phyloP scores from a whole-genome alignment of 2,113 vertebrate species.

The Antechinus stuartii region DNA sequence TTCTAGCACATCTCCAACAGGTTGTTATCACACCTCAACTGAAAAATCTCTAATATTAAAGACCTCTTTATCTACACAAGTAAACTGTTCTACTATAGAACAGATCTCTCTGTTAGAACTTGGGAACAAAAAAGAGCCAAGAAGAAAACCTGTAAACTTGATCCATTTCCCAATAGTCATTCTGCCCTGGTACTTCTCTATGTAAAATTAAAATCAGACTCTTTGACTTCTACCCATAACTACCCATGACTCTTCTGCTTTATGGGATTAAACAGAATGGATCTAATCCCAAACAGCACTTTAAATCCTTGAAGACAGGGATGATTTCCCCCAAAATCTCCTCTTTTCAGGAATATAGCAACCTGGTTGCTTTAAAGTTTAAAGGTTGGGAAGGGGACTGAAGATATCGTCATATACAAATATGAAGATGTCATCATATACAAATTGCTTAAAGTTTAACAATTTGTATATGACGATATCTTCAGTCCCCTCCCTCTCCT shows the following conservation, averaged over 20 bases:
- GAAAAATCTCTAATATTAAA: neutral
- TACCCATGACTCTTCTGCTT: neutral
- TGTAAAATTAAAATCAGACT: neutral
- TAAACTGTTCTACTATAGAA: neutral
- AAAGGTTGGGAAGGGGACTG: too few species aligned
- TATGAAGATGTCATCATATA: too few species aligned
- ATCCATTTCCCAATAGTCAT: neutral
- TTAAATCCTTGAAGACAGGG: neutral
- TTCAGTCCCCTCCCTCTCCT: neutral
- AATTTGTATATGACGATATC: neutral
- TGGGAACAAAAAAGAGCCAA: neutral
- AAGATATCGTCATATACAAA: too few species aligned
- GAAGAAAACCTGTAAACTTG: neutral
- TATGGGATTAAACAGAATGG: neutral
- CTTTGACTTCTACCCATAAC: neutral
- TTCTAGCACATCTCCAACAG: neutral
- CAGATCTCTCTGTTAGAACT: neutral
- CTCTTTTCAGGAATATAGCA: neutral
- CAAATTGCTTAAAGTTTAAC: too few species aligned
- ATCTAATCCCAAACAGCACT: neutral
- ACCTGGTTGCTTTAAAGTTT: neutral
- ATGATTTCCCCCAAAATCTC: neutral
- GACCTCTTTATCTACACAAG: neutral
- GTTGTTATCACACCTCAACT: neutral
- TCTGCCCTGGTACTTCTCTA: neutral